Conservation (phyloP, 2,113 vertebrate species). For the Clupea harengus region DNA sequence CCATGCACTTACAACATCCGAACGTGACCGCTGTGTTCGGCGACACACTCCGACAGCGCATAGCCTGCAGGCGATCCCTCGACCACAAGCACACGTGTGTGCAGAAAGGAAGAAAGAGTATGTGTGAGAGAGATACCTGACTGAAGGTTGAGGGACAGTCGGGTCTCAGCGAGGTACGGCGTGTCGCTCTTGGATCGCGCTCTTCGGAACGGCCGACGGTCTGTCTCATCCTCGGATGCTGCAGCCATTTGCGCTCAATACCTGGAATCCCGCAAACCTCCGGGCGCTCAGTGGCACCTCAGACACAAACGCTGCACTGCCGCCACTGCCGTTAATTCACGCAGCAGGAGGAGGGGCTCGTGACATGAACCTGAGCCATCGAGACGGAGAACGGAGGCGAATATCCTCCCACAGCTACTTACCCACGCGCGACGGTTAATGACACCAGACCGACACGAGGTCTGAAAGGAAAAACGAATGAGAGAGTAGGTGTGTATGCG, state of each 20-base stretch:
- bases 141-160: slow-evolving; percentile 91
- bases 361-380: slow-evolving; percentile 7
- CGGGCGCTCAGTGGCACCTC: slow-evolving; percentile 80
- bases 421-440: slow-evolving; percentile 13
- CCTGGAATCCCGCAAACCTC: slow-evolving; percentile 71
- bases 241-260: slow-evolving; percentile 83
- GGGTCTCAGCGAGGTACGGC: slow-evolving; percentile 92
- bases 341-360: slow-evolving; percentile 50
- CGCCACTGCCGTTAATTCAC: slow-evolving; percentile 58
- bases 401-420: slow-evolving; percentile 2
- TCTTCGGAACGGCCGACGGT: slow-evolving; percentile 93
- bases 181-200: slow-evolving; percentile 97
- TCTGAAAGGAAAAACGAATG: not conserved
- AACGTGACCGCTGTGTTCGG: not conserved
- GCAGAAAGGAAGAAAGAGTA: not conserved
- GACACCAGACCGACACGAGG: slow-evolving; percentile 8
- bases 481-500: not conserved
- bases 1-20: not conserved
- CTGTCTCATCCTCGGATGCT: slow-evolving; percentile 85
- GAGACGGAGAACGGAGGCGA: slow-evolving; percentile 12
- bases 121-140: slow-evolving; percentile 75
- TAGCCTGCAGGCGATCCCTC: slow-evolving; percentile 13
- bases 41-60: not conserved
- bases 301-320: slow-evolving; percentile 45
- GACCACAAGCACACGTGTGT: not conserved